Evolutionary conservation across 2,888 invertebrate genomes (phyloP).

Genomic region (Galeruca laticollis): DNA sequence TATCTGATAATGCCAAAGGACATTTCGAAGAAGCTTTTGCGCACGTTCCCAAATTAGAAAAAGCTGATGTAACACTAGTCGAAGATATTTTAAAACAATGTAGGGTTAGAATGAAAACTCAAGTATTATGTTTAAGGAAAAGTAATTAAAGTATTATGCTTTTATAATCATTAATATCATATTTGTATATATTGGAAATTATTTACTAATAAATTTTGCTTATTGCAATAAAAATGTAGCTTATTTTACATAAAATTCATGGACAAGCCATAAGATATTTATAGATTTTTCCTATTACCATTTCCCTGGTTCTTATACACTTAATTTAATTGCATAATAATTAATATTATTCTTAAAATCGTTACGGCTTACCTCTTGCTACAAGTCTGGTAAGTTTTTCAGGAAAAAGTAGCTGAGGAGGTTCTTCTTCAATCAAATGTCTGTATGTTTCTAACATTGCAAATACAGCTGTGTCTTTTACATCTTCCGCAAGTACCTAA

Average conservation of each 20-base stretch:
- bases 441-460: slow-evolving; percentile 72
- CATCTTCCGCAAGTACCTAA: slow-evolving; percentile 68
- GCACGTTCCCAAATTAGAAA: slow-evolving; percentile 76
- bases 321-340: no score
- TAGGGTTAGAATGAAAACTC: slow-evolving; percentile 76
- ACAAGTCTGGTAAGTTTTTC: slow-evolving; percentile 77
- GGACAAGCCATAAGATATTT: no score
- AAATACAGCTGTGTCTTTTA: slow-evolving; percentile 76
- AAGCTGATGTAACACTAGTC: slow-evolving; percentile 69
- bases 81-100: slow-evolving; percentile 74
- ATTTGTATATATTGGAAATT: neutral
- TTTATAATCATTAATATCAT: neutral
- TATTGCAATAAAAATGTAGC: neutral
- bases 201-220: slow-evolving; percentile 1
- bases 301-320: no score
- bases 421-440: slow-evolving; percentile 73
- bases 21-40: slow-evolving; percentile 87
- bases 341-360: no score
- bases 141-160: slow-evolving; percentile 6
- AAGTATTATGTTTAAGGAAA: slow-evolving; percentile 72
- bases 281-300: neutral
- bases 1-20: slow-evolving; percentile 61
- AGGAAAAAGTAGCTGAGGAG: slow-evolving; percentile 77
- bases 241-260: no score
- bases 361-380: slow-evolving; percentile 69